Evolutionary conservation across 1,140 invertebrate genomes (phyloP).

Genomic region (Bombus vancouverensis): DNA sequence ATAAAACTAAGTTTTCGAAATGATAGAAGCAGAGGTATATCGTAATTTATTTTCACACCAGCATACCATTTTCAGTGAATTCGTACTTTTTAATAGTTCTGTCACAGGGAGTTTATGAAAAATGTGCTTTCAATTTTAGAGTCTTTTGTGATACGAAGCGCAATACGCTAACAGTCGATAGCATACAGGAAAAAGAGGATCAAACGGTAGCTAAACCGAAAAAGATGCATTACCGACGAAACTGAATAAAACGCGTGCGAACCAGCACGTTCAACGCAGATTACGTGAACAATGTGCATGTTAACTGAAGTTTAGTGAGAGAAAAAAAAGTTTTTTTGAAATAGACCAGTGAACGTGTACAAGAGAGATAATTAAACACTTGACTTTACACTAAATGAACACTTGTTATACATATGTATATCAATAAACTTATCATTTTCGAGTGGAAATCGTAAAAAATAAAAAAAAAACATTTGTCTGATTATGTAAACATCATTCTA

Average conservation of each 20-base stretch:
- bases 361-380: not conserved
- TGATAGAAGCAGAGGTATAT: no score
- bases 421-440: not conserved
- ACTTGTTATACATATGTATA: no score
- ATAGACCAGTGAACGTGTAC: not conserved
- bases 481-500: no score
- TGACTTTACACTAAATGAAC: not conserved
- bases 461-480: not conserved
- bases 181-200: not conserved
- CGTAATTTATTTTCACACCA: not conserved
- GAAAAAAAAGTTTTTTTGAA: not conserved
- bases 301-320: not conserved
- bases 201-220: not conserved
- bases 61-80: no score
- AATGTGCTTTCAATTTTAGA: slow-evolving; percentile 28
- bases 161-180: not conserved
- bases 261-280: not conserved
- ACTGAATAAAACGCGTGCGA: not conserved
- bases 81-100: not conserved
- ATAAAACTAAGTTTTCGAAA: not conserved
- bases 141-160: not conserved
- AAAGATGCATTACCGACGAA: not conserved
- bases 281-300: not conserved
- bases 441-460: not conserved
- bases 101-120: slow-evolving; percentile 3